phyloP scores from a whole-genome alignment of 1,140 invertebrate species.

The Cotesia glomerata region DNA sequence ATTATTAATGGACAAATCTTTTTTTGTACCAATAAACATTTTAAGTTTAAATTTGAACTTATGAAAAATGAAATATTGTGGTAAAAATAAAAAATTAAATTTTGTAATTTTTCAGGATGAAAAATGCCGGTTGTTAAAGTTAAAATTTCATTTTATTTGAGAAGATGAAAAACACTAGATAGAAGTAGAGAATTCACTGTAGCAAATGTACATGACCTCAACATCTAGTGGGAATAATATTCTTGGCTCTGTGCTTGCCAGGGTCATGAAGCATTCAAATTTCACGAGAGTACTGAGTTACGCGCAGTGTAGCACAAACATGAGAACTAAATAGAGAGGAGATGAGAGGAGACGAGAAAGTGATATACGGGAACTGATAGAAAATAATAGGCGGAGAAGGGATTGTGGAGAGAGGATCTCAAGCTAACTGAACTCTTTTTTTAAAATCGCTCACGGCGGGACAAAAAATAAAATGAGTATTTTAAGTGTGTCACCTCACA shows the following conservation, averaged over 20 bases:
- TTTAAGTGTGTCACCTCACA: conserved; percentile 9
- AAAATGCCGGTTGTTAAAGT: too few relatives aligned
- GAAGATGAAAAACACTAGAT: too few relatives aligned
- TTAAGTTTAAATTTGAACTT: too few relatives aligned
- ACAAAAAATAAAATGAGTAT: not conserved
- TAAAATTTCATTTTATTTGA: too few relatives aligned
- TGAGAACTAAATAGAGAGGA: not conserved
- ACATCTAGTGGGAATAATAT: conserved; percentile 18
- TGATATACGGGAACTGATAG: not conserved
- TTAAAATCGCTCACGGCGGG: conserved; percentile 13
- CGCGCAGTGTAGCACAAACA: conserved; percentile 12
- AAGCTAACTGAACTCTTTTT: not conserved
- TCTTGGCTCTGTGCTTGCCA: conserved; percentile 6
- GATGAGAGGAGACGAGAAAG: not conserved
- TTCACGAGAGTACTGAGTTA: conserved; percentile 8
- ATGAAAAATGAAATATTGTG: too few relatives aligned
- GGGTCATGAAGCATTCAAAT: conserved; percentile 33
- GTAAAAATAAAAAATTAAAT: too few relatives aligned
- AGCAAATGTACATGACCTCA: not conserved
- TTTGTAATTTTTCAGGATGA: too few relatives aligned
- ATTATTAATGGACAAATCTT: too few relatives aligned
- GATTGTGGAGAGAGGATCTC: too few relatives aligned
- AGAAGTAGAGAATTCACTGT: too few relatives aligned
- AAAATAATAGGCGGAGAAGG: too few relatives aligned
- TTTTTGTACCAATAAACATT: too few relatives aligned